Percentiles rank a stretch among this genome's conserved stretches.
Evolutionary conservation across 2,888 invertebrate species (phyloP).

Genomic region (Boloria euphrosyne): DNA sequence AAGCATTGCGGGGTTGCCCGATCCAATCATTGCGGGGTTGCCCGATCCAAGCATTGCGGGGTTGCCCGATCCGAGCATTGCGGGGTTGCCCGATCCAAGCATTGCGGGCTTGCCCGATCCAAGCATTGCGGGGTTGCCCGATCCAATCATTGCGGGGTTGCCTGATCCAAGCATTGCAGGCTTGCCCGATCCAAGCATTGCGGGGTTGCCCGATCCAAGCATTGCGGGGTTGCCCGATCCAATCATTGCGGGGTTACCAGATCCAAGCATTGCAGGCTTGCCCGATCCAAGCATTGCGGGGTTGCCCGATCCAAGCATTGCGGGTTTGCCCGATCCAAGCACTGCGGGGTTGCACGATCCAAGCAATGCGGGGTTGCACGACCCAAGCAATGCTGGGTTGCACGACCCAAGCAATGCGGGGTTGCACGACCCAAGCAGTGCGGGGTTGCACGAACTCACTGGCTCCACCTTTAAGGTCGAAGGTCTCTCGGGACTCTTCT

Average conservation of each 20-base stretch:
- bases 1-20: too few species aligned
- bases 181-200: slow-evolving; percentile 22
- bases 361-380: too few species aligned
- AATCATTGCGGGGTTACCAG: slow-evolving; percentile 30
- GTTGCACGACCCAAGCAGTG: too few species aligned
- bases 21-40: slow-evolving; percentile 24
- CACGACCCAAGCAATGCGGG: slow-evolving; percentile 21
- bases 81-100: too few species aligned
- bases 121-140: too few species aligned
- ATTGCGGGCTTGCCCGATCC: slow-evolving; percentile 31
- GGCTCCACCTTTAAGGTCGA: slow-evolving; percentile 47
- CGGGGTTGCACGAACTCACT: slow-evolving; percentile 10
- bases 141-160: too few species aligned
- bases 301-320: not conserved
- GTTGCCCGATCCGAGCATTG: too few species aligned
- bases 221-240: too few species aligned
- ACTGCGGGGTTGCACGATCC: too few species aligned
- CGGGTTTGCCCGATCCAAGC: slow-evolving; percentile 30
- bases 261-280: slow-evolving; percentile 12
- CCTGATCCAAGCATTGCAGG: not conserved
- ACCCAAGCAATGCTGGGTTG: slow-evolving; percentile 25
- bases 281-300: too few species aligned
- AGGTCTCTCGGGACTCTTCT: slow-evolving; percentile 47
- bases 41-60: slow-evolving; percentile 20
- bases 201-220: too few species aligned